Evolutionary conservation across 2,888 invertebrate genomes (phyloP), one percentile per base, ranked within the genome.

Genomic region (Tiliacea aurago): DNA sequence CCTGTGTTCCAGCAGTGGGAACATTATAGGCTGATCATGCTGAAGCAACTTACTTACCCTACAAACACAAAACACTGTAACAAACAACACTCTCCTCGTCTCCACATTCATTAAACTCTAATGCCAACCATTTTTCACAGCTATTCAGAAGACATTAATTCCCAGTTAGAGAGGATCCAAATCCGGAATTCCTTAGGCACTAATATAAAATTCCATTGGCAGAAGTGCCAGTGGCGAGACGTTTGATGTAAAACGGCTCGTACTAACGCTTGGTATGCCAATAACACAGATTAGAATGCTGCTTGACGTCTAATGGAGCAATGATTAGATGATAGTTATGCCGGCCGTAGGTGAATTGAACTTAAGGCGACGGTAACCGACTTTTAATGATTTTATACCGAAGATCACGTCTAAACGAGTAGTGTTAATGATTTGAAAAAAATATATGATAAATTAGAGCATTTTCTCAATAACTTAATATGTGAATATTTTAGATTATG

Each of bases 151-250:
- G 84, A 85, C 80, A 81, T 78, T 83, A 83, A 83, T 81, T 79
- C 81, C 66, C 64, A 41, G 64, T 62, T 66, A 74, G 68, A 79
- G 68, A 69, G 58, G 65, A 83, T 83, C 83, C 63, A 70, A 81
- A 83, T 71, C 80, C 64, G 15, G n/a, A 83, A 74, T 83, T 81
- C 80, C 59, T 79, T 83, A 83, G 80, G 83, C 81, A 70, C 68
- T 80, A 81, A 81, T 83, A 83, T 81, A 77, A 81, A 83, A 83
- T 83, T 80, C 83, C 77, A 70, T 74, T 79, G 80, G 74, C 65
- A 72, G 80, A 69, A 81, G 73, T 76, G 71, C 84, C 71, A 72
- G 64, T 83, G 77, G 81, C 55, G 45, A 75, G 74, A 74, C 81
- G 62, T 69, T 71, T 84, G 81, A 84, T 83, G 73, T 84, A 75